A percentile compares a stretch with the other conserved stretches of the same genome.
phyloP scores from a whole-genome alignment of 2,113 vertebrate species.

The Xiphophorus maculatus region DNA sequence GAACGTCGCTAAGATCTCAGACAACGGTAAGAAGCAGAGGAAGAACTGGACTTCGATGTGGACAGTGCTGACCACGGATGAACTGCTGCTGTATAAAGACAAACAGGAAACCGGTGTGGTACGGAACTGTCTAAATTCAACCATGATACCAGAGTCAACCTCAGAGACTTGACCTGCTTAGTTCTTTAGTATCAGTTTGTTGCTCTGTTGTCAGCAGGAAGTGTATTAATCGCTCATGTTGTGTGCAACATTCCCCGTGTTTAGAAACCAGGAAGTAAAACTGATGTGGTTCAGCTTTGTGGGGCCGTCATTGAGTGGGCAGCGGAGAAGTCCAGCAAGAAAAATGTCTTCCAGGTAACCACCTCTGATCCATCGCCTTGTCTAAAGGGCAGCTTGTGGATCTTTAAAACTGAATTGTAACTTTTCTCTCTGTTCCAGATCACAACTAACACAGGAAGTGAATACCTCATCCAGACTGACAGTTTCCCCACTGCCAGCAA shows the following conservation, averaged over 20 bases:
- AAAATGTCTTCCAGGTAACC: slow-evolving; percentile 66
- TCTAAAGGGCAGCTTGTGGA: not conserved
- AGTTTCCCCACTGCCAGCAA: slow-evolving; percentile 30
- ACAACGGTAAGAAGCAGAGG: slow-evolving; percentile 91
- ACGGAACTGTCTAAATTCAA: slow-evolving; percentile 34
- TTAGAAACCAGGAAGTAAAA: slow-evolving; percentile 56
- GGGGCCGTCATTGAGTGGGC: slow-evolving; percentile 54
- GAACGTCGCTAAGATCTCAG: slow-evolving; percentile 92
- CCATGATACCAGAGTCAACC: not conserved
- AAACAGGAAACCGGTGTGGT: slow-evolving; percentile 85
- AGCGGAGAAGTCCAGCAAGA: slow-evolving; percentile 57
- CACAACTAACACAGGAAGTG: slow-evolving; percentile 59
- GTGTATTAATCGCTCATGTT: not conserved
- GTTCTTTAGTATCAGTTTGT: not conserved
- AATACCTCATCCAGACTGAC: slow-evolving; percentile 61
- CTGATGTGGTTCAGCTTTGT: slow-evolving; percentile 44
- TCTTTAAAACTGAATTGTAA: not conserved
- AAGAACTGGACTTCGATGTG: slow-evolving; percentile 91
- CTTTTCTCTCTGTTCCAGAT: slow-evolving; percentile 30
- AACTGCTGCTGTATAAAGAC: slow-evolving; percentile 92
- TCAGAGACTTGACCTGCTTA: not conserved
- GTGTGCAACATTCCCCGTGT: not conserved
- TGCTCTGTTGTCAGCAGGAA: not conserved
- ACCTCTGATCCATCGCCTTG: too few relatives aligned
- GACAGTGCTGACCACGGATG: slow-evolving; percentile 84